phyloP scores from a whole-genome alignment of 2,888 invertebrate species.

The Odontocerum albicorne region DNA sequence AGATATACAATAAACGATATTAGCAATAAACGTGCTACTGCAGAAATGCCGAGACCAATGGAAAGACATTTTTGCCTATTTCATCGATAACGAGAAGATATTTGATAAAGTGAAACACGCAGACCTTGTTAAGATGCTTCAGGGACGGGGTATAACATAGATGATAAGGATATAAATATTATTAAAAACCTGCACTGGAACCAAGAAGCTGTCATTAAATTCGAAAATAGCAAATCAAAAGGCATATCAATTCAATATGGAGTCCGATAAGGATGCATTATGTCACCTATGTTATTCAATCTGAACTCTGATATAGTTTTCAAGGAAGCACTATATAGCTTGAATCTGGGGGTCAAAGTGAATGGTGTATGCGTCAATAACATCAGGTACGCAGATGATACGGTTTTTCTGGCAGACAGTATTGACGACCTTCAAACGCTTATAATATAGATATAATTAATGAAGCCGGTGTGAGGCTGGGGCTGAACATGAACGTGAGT shows the following conservation, averaged over 20 bases:
- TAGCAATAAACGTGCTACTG: background rate
- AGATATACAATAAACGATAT: background rate
- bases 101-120: constrained; percentile 4
- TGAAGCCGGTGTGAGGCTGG: constrained; percentile 4
- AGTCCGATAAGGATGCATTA: background rate
- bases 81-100: too few relatives aligned
- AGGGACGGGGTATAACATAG: background rate
- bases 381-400: background rate
- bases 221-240: background rate
- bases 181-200: constrained; percentile 5
- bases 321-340: background rate
- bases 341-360: constrained; percentile 8
- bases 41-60: background rate
- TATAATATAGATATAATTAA: too few relatives aligned
- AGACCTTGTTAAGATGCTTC: background rate
- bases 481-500: constrained; percentile 2
- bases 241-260: background rate
- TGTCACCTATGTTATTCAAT: background rate
- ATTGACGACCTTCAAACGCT: constrained; percentile 1
- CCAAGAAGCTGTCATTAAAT: background rate
- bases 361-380: constrained; percentile 1
- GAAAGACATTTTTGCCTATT: background rate
- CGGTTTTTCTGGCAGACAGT: background rate
- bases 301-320: background rate
- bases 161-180: constrained; percentile 1